phyloP scores from a whole-genome alignment of 2,888 invertebrate genomes.

The Halictus ligatus region DNA sequence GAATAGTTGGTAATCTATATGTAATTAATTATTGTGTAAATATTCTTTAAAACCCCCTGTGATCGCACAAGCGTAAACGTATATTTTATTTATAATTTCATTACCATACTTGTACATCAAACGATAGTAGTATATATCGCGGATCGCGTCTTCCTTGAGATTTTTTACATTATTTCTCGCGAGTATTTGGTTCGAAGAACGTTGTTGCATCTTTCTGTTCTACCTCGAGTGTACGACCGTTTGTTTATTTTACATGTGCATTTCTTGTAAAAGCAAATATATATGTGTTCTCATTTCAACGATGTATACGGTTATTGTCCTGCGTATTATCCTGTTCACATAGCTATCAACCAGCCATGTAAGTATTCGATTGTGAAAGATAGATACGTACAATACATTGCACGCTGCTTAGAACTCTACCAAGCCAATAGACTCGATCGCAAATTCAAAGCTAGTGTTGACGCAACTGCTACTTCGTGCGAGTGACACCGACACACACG shows the following conservation, averaged over 20 bases:
- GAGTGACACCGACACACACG: not conserved
- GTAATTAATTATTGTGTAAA: conserved; percentile 46
- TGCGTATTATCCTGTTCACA: conserved; percentile 37
- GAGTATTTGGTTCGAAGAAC: not conserved
- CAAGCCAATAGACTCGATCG: not conserved
- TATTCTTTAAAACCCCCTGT: conserved; percentile 45
- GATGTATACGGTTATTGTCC: conserved; percentile 56
- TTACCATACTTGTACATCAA: conserved; percentile 27
- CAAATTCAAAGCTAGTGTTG: not conserved
- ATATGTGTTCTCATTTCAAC: conserved; percentile 58
- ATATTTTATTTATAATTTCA: conserved; percentile 48
- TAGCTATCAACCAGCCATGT: conserved; percentile 29
- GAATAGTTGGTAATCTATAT: conserved; percentile 30
- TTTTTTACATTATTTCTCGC: conserved; percentile 9
- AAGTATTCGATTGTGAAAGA: conserved; percentile 31
- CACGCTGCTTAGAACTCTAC: conserved; percentile 49
- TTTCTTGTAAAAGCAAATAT: conserved; percentile 58
- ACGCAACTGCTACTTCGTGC: not conserved
- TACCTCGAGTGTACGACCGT: conserved; percentile 47
- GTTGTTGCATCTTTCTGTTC: conserved; percentile 46
- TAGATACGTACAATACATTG: conserved; percentile 29
- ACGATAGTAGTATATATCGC: not conserved
- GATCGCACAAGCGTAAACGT: conserved; percentile 41
- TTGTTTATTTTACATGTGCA: conserved; percentile 51
- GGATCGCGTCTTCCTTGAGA: conserved; percentile 16